A percentile compares a stretch with the other conserved stretches of the same genome.
Conservation (phyloP, 2,113 vertebrate genomes). For the Anoura caudifer region DNA sequence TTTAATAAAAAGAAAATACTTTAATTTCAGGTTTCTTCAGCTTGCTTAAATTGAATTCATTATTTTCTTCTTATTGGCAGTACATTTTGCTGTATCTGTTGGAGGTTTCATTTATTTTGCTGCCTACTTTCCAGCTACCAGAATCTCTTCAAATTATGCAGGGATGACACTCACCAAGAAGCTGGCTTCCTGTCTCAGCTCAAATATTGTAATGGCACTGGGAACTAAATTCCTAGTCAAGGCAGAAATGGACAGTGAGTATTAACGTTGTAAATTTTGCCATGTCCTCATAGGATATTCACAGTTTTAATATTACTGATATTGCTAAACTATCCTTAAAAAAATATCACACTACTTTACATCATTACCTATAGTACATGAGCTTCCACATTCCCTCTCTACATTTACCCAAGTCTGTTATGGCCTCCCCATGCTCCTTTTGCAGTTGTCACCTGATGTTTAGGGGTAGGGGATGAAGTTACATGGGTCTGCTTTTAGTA, state of each 20-base stretch:
- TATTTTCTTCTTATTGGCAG: conserved; percentile 76
- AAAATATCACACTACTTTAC: background rate
- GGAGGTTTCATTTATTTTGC: conserved; percentile 93
- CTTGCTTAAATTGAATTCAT: background rate
- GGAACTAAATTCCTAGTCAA: conserved; percentile 91
- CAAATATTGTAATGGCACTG: conserved; percentile 95
- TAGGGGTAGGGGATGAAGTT: background rate
- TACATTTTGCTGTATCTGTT: conserved; percentile 86
- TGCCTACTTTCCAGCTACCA: conserved; percentile 92
- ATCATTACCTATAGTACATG: background rate
- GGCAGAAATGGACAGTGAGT: conserved; percentile 93
- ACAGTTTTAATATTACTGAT: background rate
- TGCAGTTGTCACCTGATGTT: background rate
- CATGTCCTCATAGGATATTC: background rate
- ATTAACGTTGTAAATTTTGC: background rate
- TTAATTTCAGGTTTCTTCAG: background rate
- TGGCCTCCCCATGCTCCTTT: background rate
- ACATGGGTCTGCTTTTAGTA: background rate
- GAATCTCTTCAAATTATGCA: conserved; percentile 87
- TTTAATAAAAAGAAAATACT: background rate
- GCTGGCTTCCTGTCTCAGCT: conserved; percentile 90
- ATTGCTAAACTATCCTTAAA: background rate
- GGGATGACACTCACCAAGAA: conserved; percentile 88
- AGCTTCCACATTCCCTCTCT: background rate
- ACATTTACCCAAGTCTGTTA: background rate